Percentiles rank a stretch among this genome's conserved stretches.
These are phyloP conservation scores for Cotesia chilonis DNA, from an alignment of 1,140 invertebrate species.

Conservation along the genomic window DNA sequence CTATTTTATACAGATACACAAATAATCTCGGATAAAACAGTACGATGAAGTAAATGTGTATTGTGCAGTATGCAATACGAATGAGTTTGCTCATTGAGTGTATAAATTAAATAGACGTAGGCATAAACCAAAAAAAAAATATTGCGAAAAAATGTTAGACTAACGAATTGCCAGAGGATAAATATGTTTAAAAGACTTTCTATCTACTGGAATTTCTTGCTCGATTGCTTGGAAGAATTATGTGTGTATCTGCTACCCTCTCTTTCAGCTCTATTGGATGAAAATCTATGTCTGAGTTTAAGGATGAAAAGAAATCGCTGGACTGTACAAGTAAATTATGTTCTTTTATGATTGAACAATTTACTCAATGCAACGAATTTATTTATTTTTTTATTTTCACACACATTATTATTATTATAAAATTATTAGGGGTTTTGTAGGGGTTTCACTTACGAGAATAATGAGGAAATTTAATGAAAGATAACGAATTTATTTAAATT, in stretches of 20 bases:
- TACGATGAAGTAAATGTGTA: not conserved
- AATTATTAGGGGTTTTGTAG: too few species aligned
- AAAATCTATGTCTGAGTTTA: not conserved
- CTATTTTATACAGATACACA: too few species aligned
- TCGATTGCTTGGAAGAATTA: slow-evolving; percentile 13
- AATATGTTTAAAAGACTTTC: not conserved
- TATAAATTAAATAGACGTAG: slow-evolving; percentile 21
- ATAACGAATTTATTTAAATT: slow-evolving; percentile 30
- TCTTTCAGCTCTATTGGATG: slow-evolving; percentile 11
- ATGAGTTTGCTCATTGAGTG: not conserved
- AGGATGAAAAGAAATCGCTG: slow-evolving; percentile 3
- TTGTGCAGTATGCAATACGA: slow-evolving; percentile 1
- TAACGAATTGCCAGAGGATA: slow-evolving; percentile 12
- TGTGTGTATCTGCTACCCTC: not conserved
- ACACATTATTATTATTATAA: not conserved
- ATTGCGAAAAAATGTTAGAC: not conserved
- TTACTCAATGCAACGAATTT: slow-evolving; percentile 9
- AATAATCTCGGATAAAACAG: too few species aligned
- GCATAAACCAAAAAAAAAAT: slow-evolving; percentile 1
- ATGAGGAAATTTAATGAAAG: slow-evolving; percentile 12
- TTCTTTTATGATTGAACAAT: slow-evolving; percentile 1
- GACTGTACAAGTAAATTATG: not conserved
- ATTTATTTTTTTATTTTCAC: slow-evolving; percentile 4
- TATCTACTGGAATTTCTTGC: slow-evolving; percentile 8
- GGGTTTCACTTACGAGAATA: not conserved